Conservation (phyloP, 1,140 invertebrate species). For the Drosophila serrata region DNA sequence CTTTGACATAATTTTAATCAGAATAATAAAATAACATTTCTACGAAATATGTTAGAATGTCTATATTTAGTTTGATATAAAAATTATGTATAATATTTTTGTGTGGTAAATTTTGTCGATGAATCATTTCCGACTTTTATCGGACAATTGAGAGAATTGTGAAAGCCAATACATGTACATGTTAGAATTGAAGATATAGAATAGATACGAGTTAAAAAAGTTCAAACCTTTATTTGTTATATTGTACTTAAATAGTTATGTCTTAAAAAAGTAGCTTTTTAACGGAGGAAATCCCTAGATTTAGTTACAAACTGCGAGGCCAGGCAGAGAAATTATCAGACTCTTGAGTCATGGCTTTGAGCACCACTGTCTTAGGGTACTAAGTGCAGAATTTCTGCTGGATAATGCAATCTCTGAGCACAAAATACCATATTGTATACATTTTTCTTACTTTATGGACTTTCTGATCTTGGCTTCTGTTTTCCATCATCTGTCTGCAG, state of each 20-base stretch:
- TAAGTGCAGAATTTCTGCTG: neutral
- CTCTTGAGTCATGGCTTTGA: neutral
- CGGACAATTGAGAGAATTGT: no score
- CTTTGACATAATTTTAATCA: no score
- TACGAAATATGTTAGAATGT: no score
- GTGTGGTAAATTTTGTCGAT: no score
- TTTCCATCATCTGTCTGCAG: conserved; percentile 45
- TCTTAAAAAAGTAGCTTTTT: neutral
- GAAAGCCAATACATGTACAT: neutral
- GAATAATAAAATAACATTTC: no score
- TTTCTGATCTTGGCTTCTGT: conserved; percentile 48
- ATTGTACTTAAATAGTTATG: no score
- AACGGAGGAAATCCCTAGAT: neutral
- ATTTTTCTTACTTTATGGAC: conserved; percentile 30
- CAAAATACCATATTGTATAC: conserved; percentile 24
- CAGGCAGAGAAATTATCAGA: neutral
- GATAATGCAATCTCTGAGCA: conserved; percentile 3
- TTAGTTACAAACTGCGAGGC: no score
- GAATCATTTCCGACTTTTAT: no score
- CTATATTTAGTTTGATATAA: no score
- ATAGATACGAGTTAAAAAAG: neutral
- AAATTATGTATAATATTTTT: neutral
- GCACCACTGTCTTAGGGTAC: neutral
- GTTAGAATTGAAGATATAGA: neutral
- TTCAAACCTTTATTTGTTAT: neutral